These are phyloP conservation scores for Unio delphinus DNA, from an alignment of 2,888 invertebrate genomes.

Conservation along the genomic window DNA sequence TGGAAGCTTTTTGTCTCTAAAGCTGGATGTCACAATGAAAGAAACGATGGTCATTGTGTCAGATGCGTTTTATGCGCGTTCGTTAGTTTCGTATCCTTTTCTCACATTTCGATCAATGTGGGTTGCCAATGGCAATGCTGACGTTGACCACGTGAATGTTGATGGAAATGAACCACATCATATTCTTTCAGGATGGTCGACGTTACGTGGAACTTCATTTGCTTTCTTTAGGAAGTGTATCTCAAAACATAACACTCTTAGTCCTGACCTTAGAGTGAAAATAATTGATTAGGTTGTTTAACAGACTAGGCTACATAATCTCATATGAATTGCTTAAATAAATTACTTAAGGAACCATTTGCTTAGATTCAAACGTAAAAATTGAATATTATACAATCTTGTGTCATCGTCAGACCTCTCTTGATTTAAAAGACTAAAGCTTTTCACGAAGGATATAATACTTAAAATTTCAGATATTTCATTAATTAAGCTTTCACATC, in stretches of 20 bases:
- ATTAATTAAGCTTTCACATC: too few species aligned
- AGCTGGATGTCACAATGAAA: slow-evolving; percentile 9
- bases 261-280: slow-evolving; percentile 37
- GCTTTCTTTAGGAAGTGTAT: slow-evolving; percentile 42
- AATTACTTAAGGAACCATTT: too few species aligned
- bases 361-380: too few species aligned
- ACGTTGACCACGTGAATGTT: slow-evolving; percentile 40
- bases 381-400: too few species aligned
- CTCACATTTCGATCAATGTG: slow-evolving; percentile 45
- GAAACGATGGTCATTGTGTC: slow-evolving; percentile 20
- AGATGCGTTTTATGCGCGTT: slow-evolving; percentile 7
- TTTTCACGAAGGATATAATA: too few species aligned
- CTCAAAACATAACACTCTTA: slow-evolving; percentile 43
- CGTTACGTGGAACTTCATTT: slow-evolving; percentile 30
- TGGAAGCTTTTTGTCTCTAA: slow-evolving; percentile 16
- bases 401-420: too few species aligned
- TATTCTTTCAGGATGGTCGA: slow-evolving; percentile 29
- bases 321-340: too few species aligned
- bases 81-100: slow-evolving; percentile 25
- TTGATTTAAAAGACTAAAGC: too few species aligned
- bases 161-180: slow-evolving; percentile 23
- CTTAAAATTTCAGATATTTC: too few species aligned
- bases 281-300: slow-evolving; percentile 7
- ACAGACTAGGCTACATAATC: too few species aligned
- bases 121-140: slow-evolving; percentile 43